Evolutionary conservation across 2,888 invertebrate species (phyloP), one percentile per base, ranked within the genome.

Genomic region (Rhagium mordax): DNA sequence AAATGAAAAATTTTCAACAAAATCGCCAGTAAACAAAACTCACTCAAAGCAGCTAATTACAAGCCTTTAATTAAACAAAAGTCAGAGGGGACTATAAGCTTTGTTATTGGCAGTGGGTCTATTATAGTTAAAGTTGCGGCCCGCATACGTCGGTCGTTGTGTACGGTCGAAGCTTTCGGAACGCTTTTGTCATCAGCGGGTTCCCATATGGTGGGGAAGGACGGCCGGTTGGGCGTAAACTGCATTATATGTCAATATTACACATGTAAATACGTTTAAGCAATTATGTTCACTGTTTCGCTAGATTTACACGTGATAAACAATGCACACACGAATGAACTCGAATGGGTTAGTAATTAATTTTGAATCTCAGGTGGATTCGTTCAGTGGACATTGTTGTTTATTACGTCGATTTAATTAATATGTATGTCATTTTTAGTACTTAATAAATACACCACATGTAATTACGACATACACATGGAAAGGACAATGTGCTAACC

Each of bases 201-300:
- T 33, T 72, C 71, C 74, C 77, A 74, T 71, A 51, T 51, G 51
- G 71, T 62, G 67, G 74, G 55, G 62, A 68, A 48, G 70, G 62
- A 68, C 49, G 70, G 66, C 47, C 51, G 65, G 60, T 27, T 48
- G 18, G 69, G 62, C 69, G 67, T 51, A 69, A 53, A 72, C 65
- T 74, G 74, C 75, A 74, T 74, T 77, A 75, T 71, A 74, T 71
- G 76, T 76, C 78, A 77, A 77, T 77, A 76, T 74, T 74, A 71
- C 72, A 74, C 77, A 76, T 76, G 79, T 79, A 79, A 79, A 79
- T 79, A 79, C 68, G 73, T 61, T 71, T 70, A 67, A 74, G 76
- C 77, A 77, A 74, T 76, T 79, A 79, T 51, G 66, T 68, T 61
- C 72, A 74, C 71, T 74, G 59, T 59, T 27, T 27, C 59, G 61